Evolutionary conservation across 2,888 invertebrate species (phyloP), one percentile per base, ranked within the genome.

Genomic region (Beris chalybata): DNA sequence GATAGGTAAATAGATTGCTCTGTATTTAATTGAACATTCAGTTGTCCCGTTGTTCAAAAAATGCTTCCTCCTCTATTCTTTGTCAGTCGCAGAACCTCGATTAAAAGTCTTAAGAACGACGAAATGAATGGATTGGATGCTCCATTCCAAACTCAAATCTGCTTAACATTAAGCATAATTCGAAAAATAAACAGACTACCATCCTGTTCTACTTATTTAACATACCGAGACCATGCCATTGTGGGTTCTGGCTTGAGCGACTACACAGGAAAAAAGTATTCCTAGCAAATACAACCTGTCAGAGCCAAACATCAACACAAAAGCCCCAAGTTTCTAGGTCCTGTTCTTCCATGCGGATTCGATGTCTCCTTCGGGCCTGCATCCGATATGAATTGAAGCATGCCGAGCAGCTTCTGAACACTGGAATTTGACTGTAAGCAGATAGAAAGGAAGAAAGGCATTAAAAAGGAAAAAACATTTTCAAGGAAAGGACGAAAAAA

Each of bases 261-360:
- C 15, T 22, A 15, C n/a, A n/a, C 48, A 48, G 48, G 15, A 31
- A 54, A 52, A n/a, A 54, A 54, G 52, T 13, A 9, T 31, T 54
- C 7, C 31, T 29, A 31, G 54, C 54, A 54, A 54, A 54, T 31
- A 54, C 54, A 54, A 54, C 54, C 54, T 54, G 54, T 54, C 54
- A 54, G 54, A 54, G 30, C 54, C 54, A 54, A 54, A 54, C 54
- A 54, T 54, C n/a, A 31, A 31, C 31, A 54, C 31, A 54, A 54
- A 31, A 4, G 31, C n/a, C 11, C 5, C 32, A 4, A n/a, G 31
- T 29, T 48, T 48, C 54, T 38, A 9, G 9, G 38, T 38, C 38
- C 38, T 38, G 38, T 38, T 38, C 38, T 38, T 5, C 38, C 38
- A 38, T 38, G 38, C 9, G 9, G 38, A 38, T 38, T 38, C 38